These are phyloP conservation scores for Wasmannia auropunctata DNA, from an alignment of 1,140 invertebrate species.

Conservation along the genomic window DNA sequence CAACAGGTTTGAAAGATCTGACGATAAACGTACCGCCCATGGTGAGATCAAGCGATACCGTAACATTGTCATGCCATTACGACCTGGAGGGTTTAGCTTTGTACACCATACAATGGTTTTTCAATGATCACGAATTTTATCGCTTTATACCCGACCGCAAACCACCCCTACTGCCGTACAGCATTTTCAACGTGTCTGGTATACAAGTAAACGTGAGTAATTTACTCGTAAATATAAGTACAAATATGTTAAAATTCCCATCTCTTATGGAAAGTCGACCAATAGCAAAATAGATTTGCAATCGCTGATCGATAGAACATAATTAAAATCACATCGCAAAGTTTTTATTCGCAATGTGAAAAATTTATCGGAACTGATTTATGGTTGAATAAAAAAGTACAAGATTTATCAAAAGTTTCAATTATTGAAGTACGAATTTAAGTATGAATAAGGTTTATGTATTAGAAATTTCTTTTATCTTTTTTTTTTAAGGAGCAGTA, in stretches of 20 bases:
- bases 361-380: slow-evolving; percentile 24
- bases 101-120: slow-evolving; percentile 94
- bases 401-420: not conserved
- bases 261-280: not conserved
- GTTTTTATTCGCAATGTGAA: not conserved
- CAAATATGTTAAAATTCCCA: not conserved
- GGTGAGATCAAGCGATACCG: slow-evolving; percentile 89
- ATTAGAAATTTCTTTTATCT: not conserved
- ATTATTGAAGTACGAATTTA: not conserved
- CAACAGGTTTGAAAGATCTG: slow-evolving; percentile 89
- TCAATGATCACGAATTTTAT: slow-evolving; percentile 92
- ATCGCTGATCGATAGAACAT: not conserved
- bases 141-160: slow-evolving; percentile 89
- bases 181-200: slow-evolving; percentile 88
- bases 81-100: slow-evolving; percentile 91
- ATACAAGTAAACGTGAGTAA: slow-evolving; percentile 92
- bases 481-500: not conserved
- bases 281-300: slow-evolving; percentile 1
- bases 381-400: not conserved
- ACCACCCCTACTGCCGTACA: slow-evolving; percentile 86
- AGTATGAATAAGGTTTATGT: not conserved
- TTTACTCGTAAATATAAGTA: not conserved
- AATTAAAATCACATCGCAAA: slow-evolving; percentile 13
- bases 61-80: slow-evolving; percentile 91
- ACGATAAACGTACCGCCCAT: slow-evolving; percentile 91